Evolutionary conservation across 2,113 vertebrate genomes (phyloP).

Genomic region (Oryctolagus cuniculus): DNA sequence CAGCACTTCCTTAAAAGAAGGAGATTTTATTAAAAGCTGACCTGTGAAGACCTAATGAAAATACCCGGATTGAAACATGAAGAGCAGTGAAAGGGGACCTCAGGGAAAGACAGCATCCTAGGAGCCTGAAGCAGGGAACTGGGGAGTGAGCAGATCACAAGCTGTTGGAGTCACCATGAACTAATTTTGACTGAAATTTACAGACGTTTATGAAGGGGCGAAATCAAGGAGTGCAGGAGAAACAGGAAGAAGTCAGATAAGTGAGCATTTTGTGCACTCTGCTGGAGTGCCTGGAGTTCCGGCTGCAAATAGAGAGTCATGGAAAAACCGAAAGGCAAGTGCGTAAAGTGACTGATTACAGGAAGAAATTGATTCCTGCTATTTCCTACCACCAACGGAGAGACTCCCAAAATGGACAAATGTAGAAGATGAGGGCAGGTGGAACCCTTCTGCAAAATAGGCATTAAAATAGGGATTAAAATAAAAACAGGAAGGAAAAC

Average conservation of each 20-base stretch:
- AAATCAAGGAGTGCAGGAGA: not conserved
- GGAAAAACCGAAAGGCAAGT: not conserved
- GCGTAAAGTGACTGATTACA: not conserved
- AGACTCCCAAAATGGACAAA: not conserved
- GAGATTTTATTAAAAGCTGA: not conserved
- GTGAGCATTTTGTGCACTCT: fast-evolving
- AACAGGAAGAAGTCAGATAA: not conserved
- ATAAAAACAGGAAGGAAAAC: too few species aligned
- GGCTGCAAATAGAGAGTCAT: not conserved
- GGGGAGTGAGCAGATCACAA: not conserved
- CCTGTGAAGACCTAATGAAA: not conserved
- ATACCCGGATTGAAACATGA: not conserved
- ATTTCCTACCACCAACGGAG: not conserved
- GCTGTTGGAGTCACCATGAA: not conserved
- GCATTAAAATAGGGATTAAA: too few species aligned
- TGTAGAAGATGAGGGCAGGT: not conserved
- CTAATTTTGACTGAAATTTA: not conserved
- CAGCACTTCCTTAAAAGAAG: not conserved
- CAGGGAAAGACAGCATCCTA: fast-evolving
- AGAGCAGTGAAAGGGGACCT: too few species aligned
- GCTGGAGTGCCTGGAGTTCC: not conserved
- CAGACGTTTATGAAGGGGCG: not conserved
- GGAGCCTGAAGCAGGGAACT: not conserved
- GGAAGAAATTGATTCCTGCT: not conserved
- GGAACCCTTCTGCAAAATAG: not conserved